Evolutionary conservation across 2,888 invertebrate species (phyloP), one percentile per base, ranked within the genome.

Genomic region (Apodemia hepburni): DNA sequence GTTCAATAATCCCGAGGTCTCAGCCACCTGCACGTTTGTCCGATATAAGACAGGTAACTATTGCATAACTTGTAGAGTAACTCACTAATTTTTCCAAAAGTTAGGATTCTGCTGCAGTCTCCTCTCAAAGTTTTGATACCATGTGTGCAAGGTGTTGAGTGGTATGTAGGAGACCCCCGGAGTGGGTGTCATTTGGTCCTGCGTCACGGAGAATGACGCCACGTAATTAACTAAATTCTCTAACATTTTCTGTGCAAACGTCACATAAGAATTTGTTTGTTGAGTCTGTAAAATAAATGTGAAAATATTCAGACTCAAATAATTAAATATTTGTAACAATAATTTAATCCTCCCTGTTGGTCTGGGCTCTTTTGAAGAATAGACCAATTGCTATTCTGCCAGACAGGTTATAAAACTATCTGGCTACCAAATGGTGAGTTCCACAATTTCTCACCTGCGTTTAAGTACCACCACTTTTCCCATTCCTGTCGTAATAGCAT

Each of bases 71-170:
- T 1, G n/a, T n/a, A n/a, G n/a, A 7, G 15, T 12, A 58, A 33
- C 0, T 57, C 64, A 67, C 72, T 83, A 82, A 70, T 81, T 84
- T 75, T 95, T 97, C 99, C 98, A 99, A 82, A 98, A 99, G 79
- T 98, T 96, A 0, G 98, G 98, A 89, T 98, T 98, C 69, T 96
- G 96, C 71, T 95, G 94, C 68, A 99, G 88, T 72, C 98, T 93
- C 73, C 98, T 92, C 79, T 97, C 96, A 79, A 99, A 99, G 80
- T 96, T 98, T 69, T 95, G 95, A 79, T 97, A 99, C 99, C 99
- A 99, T 35, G 95, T 96, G 79, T 98, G 97, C 47, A 99, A 93
- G 0, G 96, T 95, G 64, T 95, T 96, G 38, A 98, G 87, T 0
- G 99, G 99, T 61, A 99, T 95, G 85, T 95, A 98, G 9, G 95